Evolutionary conservation across 2,888 invertebrate genomes (phyloP).

Genomic region (Gasteruption jaculator): DNA sequence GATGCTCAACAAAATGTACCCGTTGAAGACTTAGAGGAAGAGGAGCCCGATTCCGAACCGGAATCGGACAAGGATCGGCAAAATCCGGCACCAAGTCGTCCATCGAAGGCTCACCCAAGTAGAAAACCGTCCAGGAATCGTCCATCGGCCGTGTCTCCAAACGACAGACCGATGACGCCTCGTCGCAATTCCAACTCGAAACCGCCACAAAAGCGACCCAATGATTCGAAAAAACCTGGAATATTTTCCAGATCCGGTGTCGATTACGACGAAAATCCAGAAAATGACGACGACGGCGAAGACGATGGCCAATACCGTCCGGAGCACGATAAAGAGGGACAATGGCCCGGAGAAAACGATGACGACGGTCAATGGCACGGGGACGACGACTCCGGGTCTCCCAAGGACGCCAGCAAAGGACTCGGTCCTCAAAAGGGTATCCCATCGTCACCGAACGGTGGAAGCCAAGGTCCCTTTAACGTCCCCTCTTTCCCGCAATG

Average conservation of each 20-base stretch:
- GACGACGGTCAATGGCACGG: neutral
- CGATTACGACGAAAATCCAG: neutral
- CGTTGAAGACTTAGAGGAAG: neutral
- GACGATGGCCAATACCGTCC: neutral
- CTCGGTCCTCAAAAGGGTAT: no score
- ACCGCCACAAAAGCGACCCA: neutral
- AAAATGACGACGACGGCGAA: neutral
- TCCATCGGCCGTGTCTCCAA: no score
- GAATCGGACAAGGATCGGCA: constrained; percentile 5
- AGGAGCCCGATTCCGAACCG: constrained; percentile 9
- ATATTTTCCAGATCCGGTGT: neutral
- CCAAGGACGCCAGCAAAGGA: constrained; percentile 1
- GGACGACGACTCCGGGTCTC: neutral
- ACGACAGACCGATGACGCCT: no score
- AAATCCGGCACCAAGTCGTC: no score
- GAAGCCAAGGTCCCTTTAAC: no score
- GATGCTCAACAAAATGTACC: constrained; percentile 6
- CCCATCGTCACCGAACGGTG: no score
- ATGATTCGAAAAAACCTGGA: neutral
- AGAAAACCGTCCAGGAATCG: no score
- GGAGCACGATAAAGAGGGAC: constrained; percentile 1
- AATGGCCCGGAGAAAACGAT: neutral
- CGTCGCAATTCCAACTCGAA: no score
- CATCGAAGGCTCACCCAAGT: no score
- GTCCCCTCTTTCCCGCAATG: no score